A percentile compares a stretch with the other conserved stretches of the same genome.
phyloP scores from a whole-genome alignment of 2,888 invertebrate species.

The Agrotis ipsilon region DNA sequence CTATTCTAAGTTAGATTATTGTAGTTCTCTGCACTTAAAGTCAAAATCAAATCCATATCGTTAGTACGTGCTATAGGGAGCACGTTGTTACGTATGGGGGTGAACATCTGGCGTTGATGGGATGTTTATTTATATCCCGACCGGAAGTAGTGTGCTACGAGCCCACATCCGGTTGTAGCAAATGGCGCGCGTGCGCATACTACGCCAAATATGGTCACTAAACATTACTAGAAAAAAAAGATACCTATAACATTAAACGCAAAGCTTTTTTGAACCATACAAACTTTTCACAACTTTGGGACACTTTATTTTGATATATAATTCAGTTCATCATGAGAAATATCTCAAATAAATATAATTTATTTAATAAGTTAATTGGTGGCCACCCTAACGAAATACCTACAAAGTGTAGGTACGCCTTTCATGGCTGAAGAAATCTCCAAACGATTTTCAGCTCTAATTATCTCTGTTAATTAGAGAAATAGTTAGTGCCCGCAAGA shows the following conservation, averaged over 20 bases:
- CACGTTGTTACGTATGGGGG: constrained; percentile 67
- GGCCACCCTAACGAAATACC: constrained; percentile 15
- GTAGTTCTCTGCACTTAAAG: background rate
- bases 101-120: constrained; percentile 83
- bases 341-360: constrained; percentile 11
- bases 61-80: constrained; percentile 15
- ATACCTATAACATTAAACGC: background rate
- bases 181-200: constrained; percentile 73
- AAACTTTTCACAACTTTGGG: background rate
- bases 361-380: constrained; percentile 7
- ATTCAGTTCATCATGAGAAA: constrained; percentile 5
- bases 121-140: constrained; percentile 84
- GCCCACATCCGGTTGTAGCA: constrained; percentile 83
- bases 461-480: constrained; percentile 44
- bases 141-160: constrained; percentile 84
- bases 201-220: constrained; percentile 52
- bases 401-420: background rate
- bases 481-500: constrained; percentile 30
- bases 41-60: constrained; percentile 43
- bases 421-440: constrained; percentile 29
- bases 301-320: background rate
- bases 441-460: constrained; percentile 38
- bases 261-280: background rate
- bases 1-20: too few relatives aligned
- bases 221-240: constrained; percentile 22